These are phyloP conservation scores for Lydus trimaculatus DNA, from an alignment of 2,888 invertebrate genomes.

Conservation along the genomic window DNA sequence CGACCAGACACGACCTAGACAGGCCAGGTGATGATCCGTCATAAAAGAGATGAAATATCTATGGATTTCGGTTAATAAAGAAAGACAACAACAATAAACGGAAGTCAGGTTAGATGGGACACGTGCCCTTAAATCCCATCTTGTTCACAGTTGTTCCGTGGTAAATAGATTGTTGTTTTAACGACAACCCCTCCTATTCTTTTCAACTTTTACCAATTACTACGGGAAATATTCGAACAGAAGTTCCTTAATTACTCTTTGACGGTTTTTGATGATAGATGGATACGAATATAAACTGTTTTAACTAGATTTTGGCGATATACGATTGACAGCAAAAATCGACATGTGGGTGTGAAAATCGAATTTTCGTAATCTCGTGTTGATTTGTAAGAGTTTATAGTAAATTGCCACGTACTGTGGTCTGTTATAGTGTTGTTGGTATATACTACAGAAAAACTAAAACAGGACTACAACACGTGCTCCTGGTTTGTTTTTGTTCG, in stretches of 20 bases:
- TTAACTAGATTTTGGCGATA: background rate
- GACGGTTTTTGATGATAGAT: background rate
- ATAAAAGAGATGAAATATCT: background rate
- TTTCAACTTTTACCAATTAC: conserved; percentile 3
- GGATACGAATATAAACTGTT: background rate
- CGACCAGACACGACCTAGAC: conserved; percentile 27
- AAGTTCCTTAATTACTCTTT: background rate
- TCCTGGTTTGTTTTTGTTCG: conserved; percentile 51
- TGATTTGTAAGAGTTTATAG: background rate
- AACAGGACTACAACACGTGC: conserved; percentile 49
- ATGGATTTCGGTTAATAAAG: background rate
- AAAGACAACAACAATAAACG: conserved; percentile 12
- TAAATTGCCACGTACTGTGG: background rate
- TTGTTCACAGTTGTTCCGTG: conserved; percentile 30
- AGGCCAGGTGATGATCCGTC: conserved; percentile 26
- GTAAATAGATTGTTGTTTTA: conserved; percentile 22
- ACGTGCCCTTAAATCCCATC: conserved; percentile 38
- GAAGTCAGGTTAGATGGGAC: conserved; percentile 34
- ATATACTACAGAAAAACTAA: background rate
- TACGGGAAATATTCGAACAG: background rate
- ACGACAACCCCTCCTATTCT: conserved; percentile 5
- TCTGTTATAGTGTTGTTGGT: background rate
- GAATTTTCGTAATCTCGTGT: background rate
- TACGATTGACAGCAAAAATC: background rate
- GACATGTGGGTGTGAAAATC: background rate